Evolutionary conservation across 2,113 vertebrate genomes (phyloP).

Genomic region (Chionodraco myersi): DNA sequence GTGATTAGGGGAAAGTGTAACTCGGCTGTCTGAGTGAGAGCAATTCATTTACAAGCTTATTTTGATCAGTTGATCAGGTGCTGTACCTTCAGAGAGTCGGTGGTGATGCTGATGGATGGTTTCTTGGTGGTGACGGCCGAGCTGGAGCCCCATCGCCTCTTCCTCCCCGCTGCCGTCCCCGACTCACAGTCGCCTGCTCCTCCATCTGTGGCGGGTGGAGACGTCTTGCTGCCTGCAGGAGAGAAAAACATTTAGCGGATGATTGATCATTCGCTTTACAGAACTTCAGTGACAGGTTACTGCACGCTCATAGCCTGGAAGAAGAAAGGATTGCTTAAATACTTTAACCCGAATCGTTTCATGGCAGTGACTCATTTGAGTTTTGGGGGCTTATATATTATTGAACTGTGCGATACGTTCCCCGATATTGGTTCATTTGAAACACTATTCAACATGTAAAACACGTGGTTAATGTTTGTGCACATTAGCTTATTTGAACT

Average conservation of each 20-base stretch:
- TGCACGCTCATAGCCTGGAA: not conserved
- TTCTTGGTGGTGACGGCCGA: slow-evolving; percentile 91
- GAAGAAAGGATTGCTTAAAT: slow-evolving; percentile 15
- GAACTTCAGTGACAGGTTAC: slow-evolving; percentile 9
- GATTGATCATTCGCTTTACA: not conserved
- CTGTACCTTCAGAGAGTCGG: slow-evolving; percentile 91
- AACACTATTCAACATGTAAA: too few species aligned
- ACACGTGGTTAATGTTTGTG: too few species aligned
- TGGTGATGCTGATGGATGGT: slow-evolving; percentile 94
- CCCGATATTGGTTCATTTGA: too few species aligned
- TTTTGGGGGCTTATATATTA: too few species aligned
- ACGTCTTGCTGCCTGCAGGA: slow-evolving; percentile 75
- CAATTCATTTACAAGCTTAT: too few species aligned
- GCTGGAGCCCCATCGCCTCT: slow-evolving; percentile 93
- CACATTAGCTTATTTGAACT: too few species aligned
- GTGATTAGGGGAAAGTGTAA: too few species aligned
- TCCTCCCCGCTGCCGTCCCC: slow-evolving; percentile 85
- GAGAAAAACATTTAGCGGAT: not conserved
- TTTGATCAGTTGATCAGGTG: not conserved
- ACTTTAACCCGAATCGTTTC: slow-evolving; percentile 12
- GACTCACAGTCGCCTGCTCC: slow-evolving; percentile 75
- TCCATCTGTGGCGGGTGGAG: slow-evolving; percentile 70
- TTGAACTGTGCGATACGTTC: too few species aligned
- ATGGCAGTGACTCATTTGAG: too few species aligned
- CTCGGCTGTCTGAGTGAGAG: too few species aligned